These are phyloP conservation scores for Drosophila austrosaltans DNA, from an alignment of 2,888 invertebrate genomes.

Conservation along the genomic window DNA sequence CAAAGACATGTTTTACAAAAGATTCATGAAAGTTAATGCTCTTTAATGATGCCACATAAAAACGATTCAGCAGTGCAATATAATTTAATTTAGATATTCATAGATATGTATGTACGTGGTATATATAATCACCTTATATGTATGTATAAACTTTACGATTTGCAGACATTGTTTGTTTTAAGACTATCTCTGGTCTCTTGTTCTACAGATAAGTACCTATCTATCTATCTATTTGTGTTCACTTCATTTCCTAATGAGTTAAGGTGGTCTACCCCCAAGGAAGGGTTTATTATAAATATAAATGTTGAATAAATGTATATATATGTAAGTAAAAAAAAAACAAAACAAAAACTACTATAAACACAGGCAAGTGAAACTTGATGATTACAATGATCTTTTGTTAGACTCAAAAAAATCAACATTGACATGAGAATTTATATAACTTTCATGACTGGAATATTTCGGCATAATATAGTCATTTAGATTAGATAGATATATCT, in stretches of 20 bases:
- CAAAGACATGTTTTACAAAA: neutral
- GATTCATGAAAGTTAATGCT: constrained; percentile 4
- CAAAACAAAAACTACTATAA: too few species aligned
- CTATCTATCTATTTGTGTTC: neutral
- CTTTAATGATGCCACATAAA: constrained; percentile 6
- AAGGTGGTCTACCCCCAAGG: neutral
- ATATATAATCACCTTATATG: neutral
- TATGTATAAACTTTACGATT: constrained; percentile 5
- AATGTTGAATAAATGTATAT: neutral
- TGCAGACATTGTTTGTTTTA: constrained; percentile 2
- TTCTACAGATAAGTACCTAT: neutral
- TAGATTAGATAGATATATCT: neutral
- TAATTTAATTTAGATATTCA: constrained; percentile 12
- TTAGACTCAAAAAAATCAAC: neutral
- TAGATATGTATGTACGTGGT: constrained; percentile 6
- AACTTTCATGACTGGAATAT: constrained; percentile 1
- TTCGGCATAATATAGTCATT: neutral
- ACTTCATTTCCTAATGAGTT: neutral
- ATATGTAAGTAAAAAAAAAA: neutral
- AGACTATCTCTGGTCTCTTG: neutral
- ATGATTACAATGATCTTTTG: too few species aligned
- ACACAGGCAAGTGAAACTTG: too few species aligned
- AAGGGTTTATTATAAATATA: neutral
- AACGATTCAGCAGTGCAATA: constrained; percentile 3
- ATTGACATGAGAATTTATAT: neutral